Evolutionary conservation across 2,888 invertebrate genomes (phyloP), one percentile per base, ranked within the genome.

Genomic region (Notocelia uddmanniana): DNA sequence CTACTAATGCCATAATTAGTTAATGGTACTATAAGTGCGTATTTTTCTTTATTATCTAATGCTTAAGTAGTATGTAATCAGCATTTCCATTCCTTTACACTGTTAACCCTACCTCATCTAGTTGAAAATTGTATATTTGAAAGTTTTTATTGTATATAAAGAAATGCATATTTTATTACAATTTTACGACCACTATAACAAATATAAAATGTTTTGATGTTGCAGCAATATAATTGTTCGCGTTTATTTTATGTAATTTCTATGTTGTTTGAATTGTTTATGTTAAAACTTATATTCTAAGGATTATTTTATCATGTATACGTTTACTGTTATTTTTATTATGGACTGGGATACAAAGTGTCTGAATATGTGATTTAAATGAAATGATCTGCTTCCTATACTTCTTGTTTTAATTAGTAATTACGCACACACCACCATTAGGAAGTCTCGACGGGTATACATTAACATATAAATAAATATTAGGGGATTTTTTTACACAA

Each of bases 221-320:
- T 70, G 50, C 41, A 26, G 50, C 70, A 70, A 70, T 70, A 66
- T 71, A 54, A 71, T 70, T 71, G 71, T 71, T 64, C 19, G 23
- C 37, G 48, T 70, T 55, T 45, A n/a, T 58, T 34, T 41, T 41
- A 41, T 57, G 18, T 13, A 52, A 19, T 50, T 41, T 52, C 37
- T 64, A 19, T 52, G 37, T 31, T 48, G 26, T 60, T 41, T 54
- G 21, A 41, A 23, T 60, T 62, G 54, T 60, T 52, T 21, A 18
- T 64, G 37, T 62, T 58, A 57, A 31, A 57, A 50, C 10, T 41
- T 58, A 45, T 2, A 66, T 58, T 55, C 18, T 64, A 64, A 64
- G 26, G 11, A 50, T 70, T 66, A 59, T 59, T 71, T 21, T 66
- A 26, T 54, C 31, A 66, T 60, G 52, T 37, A 54, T 23, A 57